Evolutionary conservation across 2,888 invertebrate genomes (phyloP), one percentile per base, ranked within the genome.

Genomic region (Automeris io): DNA sequence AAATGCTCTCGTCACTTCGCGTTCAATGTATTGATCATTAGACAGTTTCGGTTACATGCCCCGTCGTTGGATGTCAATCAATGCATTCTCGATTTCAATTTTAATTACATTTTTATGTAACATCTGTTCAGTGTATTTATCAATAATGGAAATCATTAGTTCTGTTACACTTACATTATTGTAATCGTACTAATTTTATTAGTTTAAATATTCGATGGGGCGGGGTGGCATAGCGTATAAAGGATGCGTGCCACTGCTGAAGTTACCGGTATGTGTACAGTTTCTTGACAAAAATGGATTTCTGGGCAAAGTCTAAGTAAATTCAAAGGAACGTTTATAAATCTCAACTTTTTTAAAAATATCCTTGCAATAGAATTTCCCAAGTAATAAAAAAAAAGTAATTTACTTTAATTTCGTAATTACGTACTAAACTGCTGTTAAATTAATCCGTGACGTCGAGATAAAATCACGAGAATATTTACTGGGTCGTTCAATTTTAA

Each of bases 31-130:
- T 45, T 59, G 56, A 43, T 42, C 51, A 54, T 54, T 59, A 57
- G 53, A 49, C 41, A 40, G 49, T 49, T 48, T 47, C 46, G 43
- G 61, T 62, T 52, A 53, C 45, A 50, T 46, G 54, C 44, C 47
- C 43, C 46, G 50, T 53, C 43, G n/a, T n/a, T n/a, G 40, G 43
- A 44, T 48, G 42, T 46, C 48, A 49, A 48, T 56, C 41, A 43
- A 41, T 29, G 29, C 29, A 29, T 16, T 29, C 13, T 29, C 29
- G 16, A 33, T 21, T 21, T 33, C 8, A 19, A 8, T 29, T 29
- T 29, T 29, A 29, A 29, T 16, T 16, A 29, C 16, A 8, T 2
- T n/a, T 29, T 29, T 16, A 29, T 29, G 8, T 29, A n/a, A 16
- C 29, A 29, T 29, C 29, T 29, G 29, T 16, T 29, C 9, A 3